Conservation (phyloP, 2,888 invertebrate species). For the Xanthia icteritia region DNA sequence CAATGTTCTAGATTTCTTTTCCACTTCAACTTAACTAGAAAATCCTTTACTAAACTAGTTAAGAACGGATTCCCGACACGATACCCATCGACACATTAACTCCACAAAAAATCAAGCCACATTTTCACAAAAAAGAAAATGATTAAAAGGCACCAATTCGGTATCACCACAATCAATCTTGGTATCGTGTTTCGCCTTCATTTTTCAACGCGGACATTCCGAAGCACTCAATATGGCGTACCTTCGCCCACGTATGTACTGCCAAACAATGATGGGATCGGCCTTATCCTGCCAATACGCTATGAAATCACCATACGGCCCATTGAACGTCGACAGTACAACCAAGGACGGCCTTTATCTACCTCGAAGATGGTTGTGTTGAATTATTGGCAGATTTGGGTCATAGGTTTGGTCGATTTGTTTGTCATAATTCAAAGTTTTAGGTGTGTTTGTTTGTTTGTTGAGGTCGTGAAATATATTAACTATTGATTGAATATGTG, state of each 20-base stretch:
- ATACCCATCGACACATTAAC: slow-evolving; percentile 58
- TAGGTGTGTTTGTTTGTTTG: slow-evolving; percentile 38
- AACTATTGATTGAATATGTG: neutral
- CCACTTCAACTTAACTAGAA: slow-evolving; percentile 5
- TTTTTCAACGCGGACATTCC: slow-evolving; percentile 65
- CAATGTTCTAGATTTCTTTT: neutral
- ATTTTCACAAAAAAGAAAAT: slow-evolving; percentile 63
- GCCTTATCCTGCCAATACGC: slow-evolving; percentile 73
- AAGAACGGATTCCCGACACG: slow-evolving; percentile 34
- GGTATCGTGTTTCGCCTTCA: slow-evolving; percentile 66
- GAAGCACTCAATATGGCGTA: slow-evolving; percentile 55
- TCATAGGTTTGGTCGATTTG: slow-evolving; percentile 51
- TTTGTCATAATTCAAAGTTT: slow-evolving; percentile 47
- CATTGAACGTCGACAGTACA: slow-evolving; percentile 67
- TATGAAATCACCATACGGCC: slow-evolving; percentile 73
- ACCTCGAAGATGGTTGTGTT: slow-evolving; percentile 57
- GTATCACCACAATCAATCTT: slow-evolving; percentile 67
- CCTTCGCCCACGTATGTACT: slow-evolving; percentile 60
- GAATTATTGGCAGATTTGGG: slow-evolving; percentile 54
- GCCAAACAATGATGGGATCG: slow-evolving; percentile 79
- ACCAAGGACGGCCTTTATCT: slow-evolving; percentile 65
- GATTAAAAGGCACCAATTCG: slow-evolving; percentile 60
- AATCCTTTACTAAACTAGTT: slow-evolving; percentile 22
- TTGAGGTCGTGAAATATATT: neutral
- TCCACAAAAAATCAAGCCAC: slow-evolving; percentile 47